Percentiles rank a stretch among this genome's conserved stretches.
Conservation (phyloP, 2,113 vertebrate species). For the Sisor rabdophorus region DNA sequence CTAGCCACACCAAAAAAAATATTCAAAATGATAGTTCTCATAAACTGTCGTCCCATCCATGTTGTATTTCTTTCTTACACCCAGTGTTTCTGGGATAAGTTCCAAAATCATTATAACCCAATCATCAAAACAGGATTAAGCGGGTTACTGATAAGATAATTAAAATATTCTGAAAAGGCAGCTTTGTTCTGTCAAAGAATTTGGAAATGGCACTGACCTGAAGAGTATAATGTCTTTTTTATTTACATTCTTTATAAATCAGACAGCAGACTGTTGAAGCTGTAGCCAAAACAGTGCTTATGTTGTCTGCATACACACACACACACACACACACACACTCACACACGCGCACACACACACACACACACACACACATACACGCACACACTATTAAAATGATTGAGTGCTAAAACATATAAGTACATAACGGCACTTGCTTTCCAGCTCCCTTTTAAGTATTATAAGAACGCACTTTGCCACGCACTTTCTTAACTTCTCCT, state of each 20-base stretch:
- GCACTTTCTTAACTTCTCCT: background rate
- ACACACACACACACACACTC: no score
- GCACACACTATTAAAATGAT: background rate
- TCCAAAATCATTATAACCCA: background rate
- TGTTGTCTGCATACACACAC: constrained; percentile 1
- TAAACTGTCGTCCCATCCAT: background rate
- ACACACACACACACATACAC: background rate
- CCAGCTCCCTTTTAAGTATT: background rate
- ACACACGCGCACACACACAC: no score
- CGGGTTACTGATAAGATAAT: constrained; percentile 1
- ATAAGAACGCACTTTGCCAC: background rate
- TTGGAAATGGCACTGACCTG: background rate
- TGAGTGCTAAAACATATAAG: background rate
- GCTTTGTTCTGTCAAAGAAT: background rate
- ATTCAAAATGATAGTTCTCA: background rate
- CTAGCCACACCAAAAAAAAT: background rate
- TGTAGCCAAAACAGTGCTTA: constrained; percentile 54
- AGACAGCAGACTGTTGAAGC: constrained; percentile 30
- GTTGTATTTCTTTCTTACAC: background rate
- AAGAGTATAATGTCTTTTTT: background rate
- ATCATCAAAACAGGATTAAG: background rate
- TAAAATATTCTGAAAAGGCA: constrained; percentile 6
- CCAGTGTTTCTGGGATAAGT: background rate
- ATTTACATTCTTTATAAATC: constrained; percentile 25
- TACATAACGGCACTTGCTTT: background rate